Conservation (phyloP, 1,140 invertebrate species). For the Drosophila quadrilineata region DNA sequence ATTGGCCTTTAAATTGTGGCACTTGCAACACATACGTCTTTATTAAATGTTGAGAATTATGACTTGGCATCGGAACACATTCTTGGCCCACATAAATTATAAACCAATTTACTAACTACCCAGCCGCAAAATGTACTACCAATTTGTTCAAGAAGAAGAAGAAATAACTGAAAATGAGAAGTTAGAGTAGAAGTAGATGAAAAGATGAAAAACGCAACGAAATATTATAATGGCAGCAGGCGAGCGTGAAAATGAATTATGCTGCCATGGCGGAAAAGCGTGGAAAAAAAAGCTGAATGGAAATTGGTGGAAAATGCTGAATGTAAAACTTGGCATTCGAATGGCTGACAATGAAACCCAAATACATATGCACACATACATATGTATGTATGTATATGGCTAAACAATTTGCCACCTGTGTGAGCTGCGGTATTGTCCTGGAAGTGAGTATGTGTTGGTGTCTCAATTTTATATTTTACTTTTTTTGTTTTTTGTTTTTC, state of each 20-base stretch:
- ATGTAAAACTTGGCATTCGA: slow-evolving; percentile 32
- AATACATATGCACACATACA: slow-evolving; percentile 13
- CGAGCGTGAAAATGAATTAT: slow-evolving; percentile 67
- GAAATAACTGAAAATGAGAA: too few relatives aligned
- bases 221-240: slow-evolving; percentile 55
- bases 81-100: slow-evolving; percentile 64
- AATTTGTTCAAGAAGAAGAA: slow-evolving; percentile 58
- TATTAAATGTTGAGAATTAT: slow-evolving; percentile 66
- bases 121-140: slow-evolving; percentile 66
- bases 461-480: slow-evolving; percentile 8
- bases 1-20: slow-evolving; percentile 28
- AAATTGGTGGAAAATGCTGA: not conserved
- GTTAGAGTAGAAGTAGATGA: too few relatives aligned
- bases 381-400: not conserved
- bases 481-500: slow-evolving; percentile 15
- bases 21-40: slow-evolving; percentile 72
- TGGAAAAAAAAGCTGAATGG: slow-evolving; percentile 5
- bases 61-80: slow-evolving; percentile 26
- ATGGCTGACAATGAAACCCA: slow-evolving; percentile 45
- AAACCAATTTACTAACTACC: slow-evolving; percentile 74
- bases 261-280: slow-evolving; percentile 20
- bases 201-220: slow-evolving; percentile 29
- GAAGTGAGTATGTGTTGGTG: not conserved
- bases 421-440: slow-evolving; percentile 6
- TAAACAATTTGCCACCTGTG: slow-evolving; percentile 26